Base-by-base conservation (phyloP, 2,113 vertebrate genomes). In the Myotis brandtii region DNA sequence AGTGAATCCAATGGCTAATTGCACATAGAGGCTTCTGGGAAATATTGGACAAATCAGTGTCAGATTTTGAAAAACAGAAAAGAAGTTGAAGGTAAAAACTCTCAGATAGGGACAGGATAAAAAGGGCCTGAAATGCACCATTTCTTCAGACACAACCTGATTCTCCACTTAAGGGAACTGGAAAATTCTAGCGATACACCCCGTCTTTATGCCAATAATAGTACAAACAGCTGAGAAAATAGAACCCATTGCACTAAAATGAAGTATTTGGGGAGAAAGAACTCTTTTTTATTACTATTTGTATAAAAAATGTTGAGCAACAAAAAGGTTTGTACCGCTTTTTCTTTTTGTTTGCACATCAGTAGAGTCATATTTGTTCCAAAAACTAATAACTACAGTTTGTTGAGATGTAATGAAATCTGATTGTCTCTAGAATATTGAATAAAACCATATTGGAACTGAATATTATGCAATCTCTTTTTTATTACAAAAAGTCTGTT, bases 1-100 rank as follows among this genome's bases (percentile, higher is more conserved):
- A 64, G 98, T 98, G 98, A 99, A 99, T 99, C 98, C 98, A 98
- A 98, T 97, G 98, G 98, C 96, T 99, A 99, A 99, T 99, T 99
- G 98, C 97, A 96, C 98, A 98, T 6, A 73, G 98, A 98, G 98
- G 98, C 99, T 99, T 99, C 96, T 98, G 99, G 99, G 98, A 98
- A 98, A 98, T 95, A 93, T 96, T 95, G 98, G 98, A 99, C 98
- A 99, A 99, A 98, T 98, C 97, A 97, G 87, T 97, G 98, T 98
- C 98, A 98, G 98, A 96, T 98, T 98, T 98, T 20, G 20, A 98
- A 99, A 98, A 98, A 98, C 98, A 98, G 97, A 97, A 98, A 98
- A 96, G 96, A 96, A 98, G 97, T 97, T 95, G 93, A 98, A 98
- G 97, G 97, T 98, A 98, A 98, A 98, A 98, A 97, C 92, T 97